Evolutionary conservation across 2,113 vertebrate genomes (phyloP), one percentile per base, ranked within the genome.

Genomic region (Oncorhynchus clarkii): DNA sequence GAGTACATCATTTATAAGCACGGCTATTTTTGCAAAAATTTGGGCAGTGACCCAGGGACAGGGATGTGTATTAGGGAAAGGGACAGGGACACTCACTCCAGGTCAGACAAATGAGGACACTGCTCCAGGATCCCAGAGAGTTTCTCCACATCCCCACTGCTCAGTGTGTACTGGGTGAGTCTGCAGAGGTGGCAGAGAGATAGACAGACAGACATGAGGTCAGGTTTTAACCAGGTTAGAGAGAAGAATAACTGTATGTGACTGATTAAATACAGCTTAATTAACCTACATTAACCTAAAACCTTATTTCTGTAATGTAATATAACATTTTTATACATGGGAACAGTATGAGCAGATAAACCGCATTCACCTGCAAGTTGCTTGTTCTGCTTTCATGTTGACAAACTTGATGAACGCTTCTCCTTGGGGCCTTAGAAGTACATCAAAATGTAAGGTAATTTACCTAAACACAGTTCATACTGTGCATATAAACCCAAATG

Each of bases 401-500:
- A 77, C 83, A 60, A 93, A 91, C 57, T 29, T 71, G 60, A 93
- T 75, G 73, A 91, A 84, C n/a, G 91, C 85, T 70, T 92, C 86
- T 45, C 79, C 69, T 16, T 74, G 72, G 64, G 71, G 76, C 75
- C 92, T 93, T 60, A 27, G 49, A 59, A 71, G 22, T 27, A 84
- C 12, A 18, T 16, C 12, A 45, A 45, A 11, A 45, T 45, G 0
- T 45, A 18, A 45, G 39, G 39, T 9, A 0, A 18, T 18, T 54
- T 54, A 54, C 3, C 18, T 18, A 4, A 18, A 54, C 51, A 16
- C 51, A 54, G 51, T 54, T 18, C 51, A 54, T 54, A 34, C 34
- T 34, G 6, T 34, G 18, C 51, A 54, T 54, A 18, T 18, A 16
- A 57, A 20, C 20, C 22, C 65, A 75, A 29, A 20, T 69, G 39